Percentiles rank a stretch among this genome's conserved stretches.
These are phyloP conservation scores for Lepeophtheirus nordmannii DNA, from an alignment of 2,888 invertebrate genomes.

Conservation along the genomic window DNA sequence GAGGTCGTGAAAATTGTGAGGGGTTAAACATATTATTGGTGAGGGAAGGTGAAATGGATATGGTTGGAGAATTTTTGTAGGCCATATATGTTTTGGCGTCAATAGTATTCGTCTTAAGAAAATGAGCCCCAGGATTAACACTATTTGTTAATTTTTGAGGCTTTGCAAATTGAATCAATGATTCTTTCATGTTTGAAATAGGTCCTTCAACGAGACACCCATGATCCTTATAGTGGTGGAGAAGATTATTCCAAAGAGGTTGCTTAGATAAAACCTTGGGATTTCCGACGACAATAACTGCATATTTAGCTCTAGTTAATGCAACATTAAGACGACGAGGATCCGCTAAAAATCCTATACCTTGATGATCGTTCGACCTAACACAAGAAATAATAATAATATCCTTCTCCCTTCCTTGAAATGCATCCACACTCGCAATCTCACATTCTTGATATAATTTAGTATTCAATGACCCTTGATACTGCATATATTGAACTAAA, in stretches of 20 bases:
- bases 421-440: conserved; percentile 98
- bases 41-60: conserved; percentile 38
- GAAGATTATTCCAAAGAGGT: conserved; percentile 91
- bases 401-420: conserved; percentile 97
- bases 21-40: conserved; percentile 41
- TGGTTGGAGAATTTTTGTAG: conserved; percentile 6
- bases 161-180: conserved; percentile 88
- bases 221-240: conserved; percentile 93
- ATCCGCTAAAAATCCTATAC: conserved; percentile 95
- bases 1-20: conserved; percentile 8
- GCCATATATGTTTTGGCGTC: conserved; percentile 89
- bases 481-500: conserved; percentile 95
- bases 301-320: conserved; percentile 88
- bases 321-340: conserved; percentile 95
- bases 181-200: conserved; percentile 86
- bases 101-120: conserved; percentile 88
- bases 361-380: conserved; percentile 93
- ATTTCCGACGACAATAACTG: conserved; percentile 95
- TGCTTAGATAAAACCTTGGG: conserved; percentile 97
- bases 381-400: conserved; percentile 99
- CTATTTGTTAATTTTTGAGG: conserved; percentile 88
- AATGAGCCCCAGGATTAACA: conserved; percentile 68
- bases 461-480: conserved; percentile 87
- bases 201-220: conserved; percentile 94
- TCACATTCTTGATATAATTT: conserved; percentile 96